Conservation (phyloP, 2,888 invertebrate genomes). For the Eucriotettix oculatus region DNA sequence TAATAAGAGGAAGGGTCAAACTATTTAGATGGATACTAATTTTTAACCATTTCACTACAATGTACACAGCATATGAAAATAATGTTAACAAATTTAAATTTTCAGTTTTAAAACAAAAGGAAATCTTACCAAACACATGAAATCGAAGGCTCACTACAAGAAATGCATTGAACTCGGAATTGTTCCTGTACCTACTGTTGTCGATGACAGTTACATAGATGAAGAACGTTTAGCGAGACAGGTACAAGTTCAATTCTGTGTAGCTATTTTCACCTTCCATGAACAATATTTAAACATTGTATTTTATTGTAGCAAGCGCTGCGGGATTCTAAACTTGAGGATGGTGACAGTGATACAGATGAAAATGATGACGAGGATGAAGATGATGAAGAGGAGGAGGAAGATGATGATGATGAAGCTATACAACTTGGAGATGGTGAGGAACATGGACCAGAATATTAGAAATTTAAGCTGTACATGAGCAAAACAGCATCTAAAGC, state of each 20-base stretch:
- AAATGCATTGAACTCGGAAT: constrained; percentile 75
- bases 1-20: too few relatives aligned
- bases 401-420: constrained; percentile 22
- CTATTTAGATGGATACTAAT: too few relatives aligned
- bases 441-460: too few relatives aligned
- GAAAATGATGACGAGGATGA: constrained; percentile 25
- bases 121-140: constrained; percentile 95
- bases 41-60: too few relatives aligned
- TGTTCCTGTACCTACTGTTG: constrained; percentile 48
- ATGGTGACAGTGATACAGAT: constrained; percentile 23
- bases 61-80: too few relatives aligned
- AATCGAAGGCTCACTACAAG: constrained; percentile 92
- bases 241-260: constrained; percentile 24
- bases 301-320: constrained; percentile 16
- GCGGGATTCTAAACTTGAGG: constrained; percentile 14
- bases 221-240: constrained; percentile 33
- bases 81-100: constrained; percentile 14
- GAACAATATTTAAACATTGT: constrained; percentile 36
- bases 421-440: constrained; percentile 14
- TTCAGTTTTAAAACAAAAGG: constrained; percentile 94
- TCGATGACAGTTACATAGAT: constrained; percentile 44
- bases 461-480: too few relatives aligned
- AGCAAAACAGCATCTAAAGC: too few relatives aligned
- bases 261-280: constrained; percentile 33
- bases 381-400: constrained; percentile 23